Evolutionary conservation across 2,888 invertebrate species (phyloP).

Genomic region (Charanyca ferruginea): DNA sequence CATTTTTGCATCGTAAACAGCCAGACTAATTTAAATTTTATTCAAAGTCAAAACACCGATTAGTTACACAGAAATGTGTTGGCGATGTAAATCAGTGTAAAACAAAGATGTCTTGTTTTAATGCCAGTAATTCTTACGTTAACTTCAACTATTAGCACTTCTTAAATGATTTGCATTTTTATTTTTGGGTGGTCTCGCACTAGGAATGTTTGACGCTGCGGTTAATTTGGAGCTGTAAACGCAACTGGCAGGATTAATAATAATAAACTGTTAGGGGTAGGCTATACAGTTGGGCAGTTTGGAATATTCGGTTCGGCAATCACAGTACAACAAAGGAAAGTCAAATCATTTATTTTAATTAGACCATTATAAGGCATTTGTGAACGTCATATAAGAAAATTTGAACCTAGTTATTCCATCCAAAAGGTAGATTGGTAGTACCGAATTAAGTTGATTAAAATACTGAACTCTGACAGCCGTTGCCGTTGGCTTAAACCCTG

Average conservation of each 20-base stretch:
- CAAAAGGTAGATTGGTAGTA: too few species aligned
- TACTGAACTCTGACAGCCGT: too few species aligned
- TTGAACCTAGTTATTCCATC: too few species aligned
- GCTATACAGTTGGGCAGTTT: too few species aligned
- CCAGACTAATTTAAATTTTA: conserved; percentile 10
- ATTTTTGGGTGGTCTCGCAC: conserved; percentile 35
- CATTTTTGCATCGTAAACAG: conserved; percentile 1
- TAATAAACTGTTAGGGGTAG: too few species aligned
- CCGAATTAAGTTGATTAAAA: too few species aligned
- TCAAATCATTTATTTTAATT: too few species aligned
- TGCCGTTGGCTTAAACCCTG: too few species aligned
- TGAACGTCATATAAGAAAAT: too few species aligned
- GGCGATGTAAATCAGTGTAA: conserved; percentile 34
- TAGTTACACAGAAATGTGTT: neutral
- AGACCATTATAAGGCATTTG: too few species aligned
- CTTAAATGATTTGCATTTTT: conserved; percentile 10
- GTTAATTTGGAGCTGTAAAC: neutral
- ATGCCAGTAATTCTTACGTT: conserved; percentile 5
- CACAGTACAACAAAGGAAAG: too few species aligned
- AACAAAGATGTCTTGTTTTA: conserved; percentile 19
- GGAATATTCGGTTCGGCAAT: too few species aligned
- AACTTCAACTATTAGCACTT: conserved; percentile 19
- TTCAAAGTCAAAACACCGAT: conserved; percentile 53
- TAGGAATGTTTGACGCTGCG: neutral
- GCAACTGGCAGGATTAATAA: neutral